phyloP scores from a whole-genome alignment of 2,113 vertebrate species.

The Prochilodus magdalenae region DNA sequence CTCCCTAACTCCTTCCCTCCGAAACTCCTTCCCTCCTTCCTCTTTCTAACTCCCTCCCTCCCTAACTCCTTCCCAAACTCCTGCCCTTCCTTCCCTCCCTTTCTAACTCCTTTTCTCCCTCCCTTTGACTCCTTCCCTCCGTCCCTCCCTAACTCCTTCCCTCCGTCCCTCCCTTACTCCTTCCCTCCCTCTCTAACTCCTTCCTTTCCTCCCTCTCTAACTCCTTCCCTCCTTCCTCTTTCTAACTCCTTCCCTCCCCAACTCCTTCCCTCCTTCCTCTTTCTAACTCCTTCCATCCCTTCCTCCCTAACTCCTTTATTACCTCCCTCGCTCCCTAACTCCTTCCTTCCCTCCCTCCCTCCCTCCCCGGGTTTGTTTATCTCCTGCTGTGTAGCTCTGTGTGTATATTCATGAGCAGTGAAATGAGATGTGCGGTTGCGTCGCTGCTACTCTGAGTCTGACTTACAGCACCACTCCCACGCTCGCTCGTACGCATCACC shows the following conservation, averaged over 20 bases:
- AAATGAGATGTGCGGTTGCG: slow-evolving; percentile 16
- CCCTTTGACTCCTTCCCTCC: too few species aligned
- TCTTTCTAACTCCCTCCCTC: neutral
- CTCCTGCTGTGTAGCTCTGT: slow-evolving; percentile 18
- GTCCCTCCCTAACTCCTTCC: neutral
- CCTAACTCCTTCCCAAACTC: too few species aligned
- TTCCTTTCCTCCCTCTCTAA: neutral
- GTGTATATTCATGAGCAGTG: slow-evolving; percentile 59
- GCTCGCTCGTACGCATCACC: neutral
- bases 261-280: neutral
- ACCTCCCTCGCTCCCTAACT: neutral
- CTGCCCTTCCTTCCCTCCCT: neutral
- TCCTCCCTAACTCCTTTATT: too few species aligned
- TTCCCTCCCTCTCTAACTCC: neutral
- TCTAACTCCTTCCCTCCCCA: neutral
- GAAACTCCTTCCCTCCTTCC: neutral
- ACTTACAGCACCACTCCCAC: neutral
- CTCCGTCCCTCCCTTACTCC: neutral
- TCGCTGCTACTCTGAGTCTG: neutral
- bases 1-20: neutral
- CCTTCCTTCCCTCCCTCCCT: neutral
- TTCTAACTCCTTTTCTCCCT: neutral
- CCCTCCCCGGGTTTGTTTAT: slow-evolving; percentile 22
- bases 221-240: neutral
- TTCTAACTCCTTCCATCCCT: neutral